phyloP scores from a whole-genome alignment of 2,888 invertebrate genomes.

The Punctoribates punctum region DNA sequence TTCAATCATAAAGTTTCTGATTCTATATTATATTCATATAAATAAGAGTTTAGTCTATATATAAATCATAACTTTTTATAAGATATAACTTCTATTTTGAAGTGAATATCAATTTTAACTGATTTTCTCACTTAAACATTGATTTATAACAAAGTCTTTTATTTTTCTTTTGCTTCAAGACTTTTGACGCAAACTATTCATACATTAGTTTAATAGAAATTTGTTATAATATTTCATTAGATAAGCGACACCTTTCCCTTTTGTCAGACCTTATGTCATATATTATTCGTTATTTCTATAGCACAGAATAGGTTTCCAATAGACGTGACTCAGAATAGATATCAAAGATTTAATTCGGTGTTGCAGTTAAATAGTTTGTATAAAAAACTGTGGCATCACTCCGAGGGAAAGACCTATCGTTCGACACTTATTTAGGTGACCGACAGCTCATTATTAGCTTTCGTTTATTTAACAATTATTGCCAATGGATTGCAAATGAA shows the following conservation, averaged over 20 bases:
- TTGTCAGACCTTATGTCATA: slow-evolving; percentile 5
- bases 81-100: background rate
- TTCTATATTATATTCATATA: slow-evolving; percentile 3
- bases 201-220: background rate
- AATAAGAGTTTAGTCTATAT: slow-evolving; percentile 9
- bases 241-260: slow-evolving; percentile 6
- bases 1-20: slow-evolving; percentile 34
- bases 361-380: background rate
- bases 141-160: background rate
- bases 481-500: background rate
- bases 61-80: background rate
- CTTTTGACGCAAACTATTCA: background rate
- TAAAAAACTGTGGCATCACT: background rate
- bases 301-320: background rate
- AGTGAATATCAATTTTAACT: background rate
- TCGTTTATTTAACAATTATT: background rate
- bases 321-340: slow-evolving; percentile 12
- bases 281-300: background rate
- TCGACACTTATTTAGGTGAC: slow-evolving; percentile 8
- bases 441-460: background rate
- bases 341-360: slow-evolving; percentile 7
- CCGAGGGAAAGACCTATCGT: background rate
- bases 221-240: slow-evolving; percentile 10
- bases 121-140: background rate
- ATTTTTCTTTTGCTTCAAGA: background rate